Conservation (phyloP, 1,140 invertebrate species). For the Formica exsecta region DNA sequence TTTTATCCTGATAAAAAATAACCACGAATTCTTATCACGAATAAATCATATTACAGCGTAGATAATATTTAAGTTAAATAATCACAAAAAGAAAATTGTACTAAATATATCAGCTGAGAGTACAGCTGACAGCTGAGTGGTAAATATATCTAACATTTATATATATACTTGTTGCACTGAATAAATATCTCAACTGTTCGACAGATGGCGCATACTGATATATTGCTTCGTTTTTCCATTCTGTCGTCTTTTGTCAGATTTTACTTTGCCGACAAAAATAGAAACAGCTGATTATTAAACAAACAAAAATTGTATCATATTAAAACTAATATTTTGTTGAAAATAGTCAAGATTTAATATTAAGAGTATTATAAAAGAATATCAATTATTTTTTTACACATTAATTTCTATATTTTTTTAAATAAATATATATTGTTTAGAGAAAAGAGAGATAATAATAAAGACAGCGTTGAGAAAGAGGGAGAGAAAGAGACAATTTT, state of each 20-base stretch:
- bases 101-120: neutral
- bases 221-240: neutral
- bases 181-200: neutral
- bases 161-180: neutral
- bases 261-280: slow-evolving; percentile 20
- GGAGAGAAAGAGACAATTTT: neutral
- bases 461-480: neutral
- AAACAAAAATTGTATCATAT: neutral
- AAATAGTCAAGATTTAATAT: neutral
- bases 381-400: neutral
- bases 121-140: neutral
- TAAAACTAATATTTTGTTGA: too few relatives aligned
- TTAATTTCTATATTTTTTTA: neutral
- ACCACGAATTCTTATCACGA: neutral
- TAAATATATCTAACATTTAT: neutral
- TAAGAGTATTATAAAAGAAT: neutral
- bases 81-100: neutral
- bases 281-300: neutral
- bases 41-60: neutral
- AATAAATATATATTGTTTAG: neutral
- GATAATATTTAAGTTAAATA: neutral
- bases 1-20: neutral
- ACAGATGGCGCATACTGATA: slow-evolving; percentile 22
- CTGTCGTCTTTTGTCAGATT: neutral
- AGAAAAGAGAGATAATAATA: too few relatives aligned